Evolutionary conservation across 2,888 invertebrate species (phyloP), one percentile per base, ranked within the genome.

Genomic region (Coelogynopora nodosa): DNA sequence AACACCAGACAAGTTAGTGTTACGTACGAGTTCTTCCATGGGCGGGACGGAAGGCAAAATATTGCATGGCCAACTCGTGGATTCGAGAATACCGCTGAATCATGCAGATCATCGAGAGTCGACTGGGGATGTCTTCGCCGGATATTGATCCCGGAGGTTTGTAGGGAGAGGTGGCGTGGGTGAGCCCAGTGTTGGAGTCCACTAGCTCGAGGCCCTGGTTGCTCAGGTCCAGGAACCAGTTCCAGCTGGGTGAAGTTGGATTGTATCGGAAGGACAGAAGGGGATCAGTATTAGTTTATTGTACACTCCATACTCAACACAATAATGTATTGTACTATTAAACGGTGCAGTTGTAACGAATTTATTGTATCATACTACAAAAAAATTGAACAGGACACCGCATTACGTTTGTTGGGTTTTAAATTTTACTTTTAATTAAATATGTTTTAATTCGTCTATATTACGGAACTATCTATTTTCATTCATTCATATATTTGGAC

Each of bases 31-130:
- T 27, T 67, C 85, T 18, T 23, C 67, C 67, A 26, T 28, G 74
- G 23, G 27, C 67, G 0, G 85, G 85, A 0, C 85, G 26, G 28
- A 85, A 67, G 18, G 85, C 85, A 85, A 85, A 85, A 67, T 85
- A 85, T 10, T 85, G 28, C 27, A 23, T 67, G 1, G 85, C 85
- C 13, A 30, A 1, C 29, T 85, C 67, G n/a, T 85, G 30, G 5
- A 85, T n/a, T 67, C 85, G 1, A 13, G 74, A 23, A 26, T 23
- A 74, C 10, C 74, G 74, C 67, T 67, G 26, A 27, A 85, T 29
- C 85, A 85, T 85, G 29, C 85, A 85, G 30, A 85, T 30, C 30
- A 29, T 85, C 23, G 85, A 85, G n/a, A 85, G 30, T 81, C 85
- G 26, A 27, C 28, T 28, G 1, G 26, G n/a, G 28, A 28, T 74